Percentiles rank a stretch among this genome's conserved stretches.
Evolutionary conservation across 2,113 vertebrate species (phyloP).

Genomic region (Eolophus roseicapilla): DNA sequence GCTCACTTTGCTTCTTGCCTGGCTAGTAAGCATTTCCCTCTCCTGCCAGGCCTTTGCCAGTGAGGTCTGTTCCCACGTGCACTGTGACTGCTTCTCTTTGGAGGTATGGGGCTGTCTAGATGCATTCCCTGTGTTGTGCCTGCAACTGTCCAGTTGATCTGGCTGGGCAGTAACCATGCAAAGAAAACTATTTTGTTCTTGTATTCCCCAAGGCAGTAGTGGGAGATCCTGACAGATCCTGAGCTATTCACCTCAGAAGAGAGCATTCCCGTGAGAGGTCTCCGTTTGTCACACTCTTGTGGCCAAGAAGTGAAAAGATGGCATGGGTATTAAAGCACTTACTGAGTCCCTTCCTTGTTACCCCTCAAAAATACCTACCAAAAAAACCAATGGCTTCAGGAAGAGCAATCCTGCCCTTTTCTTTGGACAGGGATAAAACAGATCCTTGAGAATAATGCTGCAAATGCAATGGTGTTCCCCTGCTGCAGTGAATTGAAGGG

Average conservation of each 20-base stretch:
- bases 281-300: rapidly evolving
- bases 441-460: not conserved
- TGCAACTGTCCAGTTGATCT: not conserved
- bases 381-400: not conserved
- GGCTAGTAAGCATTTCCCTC: not conserved
- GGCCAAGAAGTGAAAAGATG: not conserved
- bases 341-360: not conserved
- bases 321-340: not conserved
- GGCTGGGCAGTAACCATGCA: not conserved
- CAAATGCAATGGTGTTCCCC: not conserved
- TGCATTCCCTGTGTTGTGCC: not conserved
- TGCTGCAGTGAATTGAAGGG: not conserved
- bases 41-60: not conserved
- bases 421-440: not conserved
- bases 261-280: not conserved
- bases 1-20: not conserved
- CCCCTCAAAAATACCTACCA: not conserved
- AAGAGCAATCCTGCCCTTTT: not conserved
- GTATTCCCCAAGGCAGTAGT: not conserved
- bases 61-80: not conserved
- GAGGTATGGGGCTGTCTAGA: not conserved
- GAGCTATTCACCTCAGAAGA: not conserved
- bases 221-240: not conserved
- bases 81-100: not conserved
- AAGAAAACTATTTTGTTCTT: not conserved